Conservation (phyloP, 2,888 invertebrate genomes). For the Horisme vitalbata region DNA sequence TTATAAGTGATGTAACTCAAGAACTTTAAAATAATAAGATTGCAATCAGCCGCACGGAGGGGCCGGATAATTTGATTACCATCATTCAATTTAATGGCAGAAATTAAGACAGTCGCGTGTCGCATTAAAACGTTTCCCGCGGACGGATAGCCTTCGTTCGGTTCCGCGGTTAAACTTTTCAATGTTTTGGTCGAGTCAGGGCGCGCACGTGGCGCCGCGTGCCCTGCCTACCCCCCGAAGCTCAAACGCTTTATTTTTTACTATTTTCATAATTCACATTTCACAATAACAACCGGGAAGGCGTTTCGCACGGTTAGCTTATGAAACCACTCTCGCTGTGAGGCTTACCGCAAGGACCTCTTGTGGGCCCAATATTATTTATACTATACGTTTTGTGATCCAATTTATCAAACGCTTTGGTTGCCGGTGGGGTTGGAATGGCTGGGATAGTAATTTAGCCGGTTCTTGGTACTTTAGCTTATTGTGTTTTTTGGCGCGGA, state of each 20-base stretch:
- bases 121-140: slow-evolving; percentile 52
- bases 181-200: slow-evolving; percentile 71
- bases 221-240: slow-evolving; percentile 75
- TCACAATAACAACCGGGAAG: slow-evolving; percentile 80
- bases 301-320: slow-evolving; percentile 82
- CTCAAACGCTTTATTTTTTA: slow-evolving; percentile 74
- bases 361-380: slow-evolving; percentile 75
- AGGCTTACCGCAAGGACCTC: slow-evolving; percentile 76
- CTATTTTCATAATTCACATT: slow-evolving; percentile 82
- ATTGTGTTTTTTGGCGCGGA: slow-evolving; percentile 75
- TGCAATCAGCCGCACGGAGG: slow-evolving; percentile 25
- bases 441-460: slow-evolving; percentile 74
- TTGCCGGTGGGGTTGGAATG: slow-evolving; percentile 71
- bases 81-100: slow-evolving; percentile 58
- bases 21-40: slow-evolving; percentile 30
- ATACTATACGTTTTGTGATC: slow-evolving; percentile 79
- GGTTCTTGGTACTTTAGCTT: slow-evolving; percentile 63
- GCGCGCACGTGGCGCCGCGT: slow-evolving; percentile 72
- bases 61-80: slow-evolving; percentile 56
- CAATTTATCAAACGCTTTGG: slow-evolving; percentile 80
- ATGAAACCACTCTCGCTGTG: slow-evolving; percentile 71
- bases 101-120: slow-evolving; percentile 75
- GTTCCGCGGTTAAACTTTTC: slow-evolving; percentile 73
- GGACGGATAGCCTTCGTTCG: slow-evolving; percentile 26
- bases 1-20: slow-evolving; percentile 11